phyloP scores from a whole-genome alignment of 2,797 vertebrate genomes.

The Myotis findleyi region DNA sequence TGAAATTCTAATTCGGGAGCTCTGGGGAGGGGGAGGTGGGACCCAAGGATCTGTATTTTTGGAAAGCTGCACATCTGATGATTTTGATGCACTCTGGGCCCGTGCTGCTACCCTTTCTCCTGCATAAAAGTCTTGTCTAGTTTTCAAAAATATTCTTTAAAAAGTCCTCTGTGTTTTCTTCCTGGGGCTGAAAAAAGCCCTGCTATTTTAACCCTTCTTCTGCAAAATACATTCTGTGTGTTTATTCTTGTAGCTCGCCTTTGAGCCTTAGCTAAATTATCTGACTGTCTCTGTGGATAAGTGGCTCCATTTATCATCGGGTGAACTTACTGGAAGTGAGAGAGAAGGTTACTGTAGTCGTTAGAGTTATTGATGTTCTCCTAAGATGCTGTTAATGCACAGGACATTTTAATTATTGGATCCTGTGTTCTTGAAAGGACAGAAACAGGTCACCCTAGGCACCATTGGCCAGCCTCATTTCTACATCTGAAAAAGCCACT shows the following conservation, averaged over 20 bases:
- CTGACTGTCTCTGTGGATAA: conserved; percentile 16
- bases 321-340: not conserved
- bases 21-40: not conserved
- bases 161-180: conserved; percentile 47
- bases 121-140: not conserved
- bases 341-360: not conserved
- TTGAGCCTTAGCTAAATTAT: conserved; percentile 6
- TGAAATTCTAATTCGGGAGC: not conserved
- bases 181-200: not conserved
- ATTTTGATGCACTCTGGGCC: not conserved
- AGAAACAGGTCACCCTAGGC: not conserved
- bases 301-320: not conserved
- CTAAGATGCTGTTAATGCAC: not conserved
- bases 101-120: not conserved
- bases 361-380: conserved; percentile 1
- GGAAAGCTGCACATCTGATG: not conserved
- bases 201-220: conserved; percentile 45
- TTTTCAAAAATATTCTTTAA: conserved; percentile 33
- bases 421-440: not conserved
- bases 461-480: not conserved
- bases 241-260: not conserved
- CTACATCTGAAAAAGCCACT: not conserved
- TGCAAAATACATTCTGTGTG: not conserved
- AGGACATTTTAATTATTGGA: conserved; percentile 48
- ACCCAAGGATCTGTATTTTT: not conserved